Evolutionary conservation across 2,888 invertebrate genomes (phyloP), one percentile per base, ranked within the genome.

Genomic region (Chaetogeoica ovagalla): DNA sequence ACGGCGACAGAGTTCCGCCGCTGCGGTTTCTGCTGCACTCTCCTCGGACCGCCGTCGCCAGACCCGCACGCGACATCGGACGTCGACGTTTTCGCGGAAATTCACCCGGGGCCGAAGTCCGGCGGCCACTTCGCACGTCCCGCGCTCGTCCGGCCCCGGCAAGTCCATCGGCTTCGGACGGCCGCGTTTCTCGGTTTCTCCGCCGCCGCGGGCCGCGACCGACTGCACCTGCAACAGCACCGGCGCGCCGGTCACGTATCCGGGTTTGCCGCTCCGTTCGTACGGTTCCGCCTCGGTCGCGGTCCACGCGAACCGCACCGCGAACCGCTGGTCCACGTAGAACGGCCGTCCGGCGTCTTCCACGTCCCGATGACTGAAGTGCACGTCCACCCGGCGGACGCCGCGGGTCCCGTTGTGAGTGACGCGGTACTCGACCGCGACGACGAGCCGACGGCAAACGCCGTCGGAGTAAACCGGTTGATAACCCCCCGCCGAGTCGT

Each of bases 251-350:
- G 87, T 83, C 9, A 90, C 85, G 84, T 95, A 95, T 5, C 94
- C 94, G 1, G 93, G 93, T 86, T 91, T 92, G 4, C 94, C 94
- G 86, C 94, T 94, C 21, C 88, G 85, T 75, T 84, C 83, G 63
- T 86, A 85, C 57, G 83, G 81, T 39, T 71, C 37, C 82, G 30
- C 84, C 19, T 19, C 23, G 55, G 72, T 30, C 66, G 55, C 81
- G 23, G 84, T 77, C 39, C 71, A 11, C 82, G 23, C 84, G 72
- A 83, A 83, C 48, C 79, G 82, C 4, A 87, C 83, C 83, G 85
- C 83, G 69, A 86, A 85, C 69, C 85, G 82, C 84, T 86, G 86
- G 21, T 76, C 57, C 39, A 83, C 48, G 21, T 81, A 55, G 3
- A 62, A 30, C 15, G 71, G 60, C 19, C 72, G 71, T 9, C 60